Conservation (phyloP, 2,797 vertebrate genomes). For the Falco naumanni region DNA sequence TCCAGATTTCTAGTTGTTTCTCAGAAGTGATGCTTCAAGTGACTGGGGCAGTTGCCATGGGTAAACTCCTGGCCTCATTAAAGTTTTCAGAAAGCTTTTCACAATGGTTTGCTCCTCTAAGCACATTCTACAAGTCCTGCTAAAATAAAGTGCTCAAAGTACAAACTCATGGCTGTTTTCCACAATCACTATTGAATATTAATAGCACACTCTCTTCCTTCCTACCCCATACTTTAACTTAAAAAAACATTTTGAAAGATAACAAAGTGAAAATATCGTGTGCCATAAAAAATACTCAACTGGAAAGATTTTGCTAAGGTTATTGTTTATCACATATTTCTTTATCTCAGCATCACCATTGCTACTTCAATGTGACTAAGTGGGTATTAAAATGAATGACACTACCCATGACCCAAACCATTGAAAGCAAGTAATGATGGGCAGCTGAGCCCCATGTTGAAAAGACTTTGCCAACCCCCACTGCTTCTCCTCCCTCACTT, state of each 20-base stretch:
- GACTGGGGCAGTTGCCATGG: slow-evolving; percentile 11
- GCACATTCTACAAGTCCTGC: not conserved
- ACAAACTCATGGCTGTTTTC: not conserved
- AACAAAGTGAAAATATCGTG: not conserved
- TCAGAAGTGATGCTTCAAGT: slow-evolving; percentile 3
- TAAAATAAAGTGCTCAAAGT: slow-evolving; percentile 4
- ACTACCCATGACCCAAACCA: slow-evolving; percentile 35
- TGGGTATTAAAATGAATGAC: slow-evolving; percentile 63
- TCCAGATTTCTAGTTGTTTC: not conserved
- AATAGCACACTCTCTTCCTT: not conserved
- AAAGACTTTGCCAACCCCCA: slow-evolving; percentile 18
- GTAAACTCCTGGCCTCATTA: slow-evolving; percentile 24
- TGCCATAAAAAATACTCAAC: not conserved
- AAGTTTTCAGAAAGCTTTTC: slow-evolving; percentile 28
- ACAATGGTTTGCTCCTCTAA: not conserved
- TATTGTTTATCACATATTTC: slow-evolving; percentile 33
- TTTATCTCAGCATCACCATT: not conserved
- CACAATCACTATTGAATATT: not conserved
- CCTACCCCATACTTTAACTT: not conserved
- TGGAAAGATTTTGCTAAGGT: not conserved
- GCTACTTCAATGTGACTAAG: slow-evolving; percentile 43
- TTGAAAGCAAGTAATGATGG: slow-evolving; percentile 63
- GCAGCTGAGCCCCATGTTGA: slow-evolving; percentile 46
- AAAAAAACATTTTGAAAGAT: not conserved
- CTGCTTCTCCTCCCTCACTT: slow-evolving; percentile 16